Base-by-base conservation (phyloP, 1,140 invertebrate genomes). In the Heliconius himera region DNA sequence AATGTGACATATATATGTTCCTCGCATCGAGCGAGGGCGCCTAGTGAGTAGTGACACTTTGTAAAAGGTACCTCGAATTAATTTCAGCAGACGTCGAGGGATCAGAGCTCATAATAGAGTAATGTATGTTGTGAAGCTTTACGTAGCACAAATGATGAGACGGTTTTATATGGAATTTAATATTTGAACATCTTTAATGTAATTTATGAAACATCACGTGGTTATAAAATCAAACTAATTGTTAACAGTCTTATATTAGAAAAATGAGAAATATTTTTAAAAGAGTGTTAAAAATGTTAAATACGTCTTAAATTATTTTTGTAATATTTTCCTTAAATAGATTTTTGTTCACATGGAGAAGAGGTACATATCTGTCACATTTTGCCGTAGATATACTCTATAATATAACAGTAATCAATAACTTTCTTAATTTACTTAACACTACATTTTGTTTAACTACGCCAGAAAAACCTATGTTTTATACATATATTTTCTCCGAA, bases 1-100 rank as follows among this genome's bases (percentile, higher is more conserved):
- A 93, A 91, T 93, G 90, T 91, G 87, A 80, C 88, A 89, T 91
- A 91, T 90, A 91, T 91, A 93, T 91, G 88, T 90, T 81, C 83
- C 83, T 82, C 84, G 87, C 84, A 85, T 86, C 73, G 82, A 85
- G 85, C n/a, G n/a, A n/a, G 85, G 81, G 71, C 85, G 81, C 83
- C 77, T 87, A 82, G 83, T 88, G 83, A 84, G 76, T 87, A 82
- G 83, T 88, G 83, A 84, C 85, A 83, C 83, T 26, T 66, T 66
- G 90, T 90, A 89, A 91, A 91, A 93, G 89, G 88, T 89, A 88
- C 86, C 88, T 84, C 85, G 87, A 91, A 91, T 93, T 93, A 93
- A 92, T 91, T 91, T 91, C 83, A 89, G 87, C 88, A 74, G 78
- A 79, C 73, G 78, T 75, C 73, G 70, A 79, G 78, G 60, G 74